Conservation (phyloP, 2,797 vertebrate genomes). For the Alectoris magna region DNA sequence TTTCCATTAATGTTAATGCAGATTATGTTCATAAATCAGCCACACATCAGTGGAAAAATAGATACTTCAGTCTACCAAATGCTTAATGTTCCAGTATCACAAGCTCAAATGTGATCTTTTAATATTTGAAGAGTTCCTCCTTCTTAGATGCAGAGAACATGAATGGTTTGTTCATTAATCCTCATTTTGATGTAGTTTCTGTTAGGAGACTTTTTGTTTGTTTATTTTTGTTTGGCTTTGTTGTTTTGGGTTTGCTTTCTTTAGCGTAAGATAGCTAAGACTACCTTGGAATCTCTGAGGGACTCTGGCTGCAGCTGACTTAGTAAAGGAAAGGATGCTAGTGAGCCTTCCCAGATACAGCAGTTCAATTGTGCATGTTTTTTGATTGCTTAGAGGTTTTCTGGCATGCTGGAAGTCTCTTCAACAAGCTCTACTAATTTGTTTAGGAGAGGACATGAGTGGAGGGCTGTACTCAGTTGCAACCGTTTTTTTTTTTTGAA, state of each 20-base stretch:
- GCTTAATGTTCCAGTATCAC: not conserved
- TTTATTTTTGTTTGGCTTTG: not conserved
- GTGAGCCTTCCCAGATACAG: not conserved
- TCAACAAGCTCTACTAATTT: not conserved
- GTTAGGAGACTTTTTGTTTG: not conserved
- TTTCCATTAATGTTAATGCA: not conserved
- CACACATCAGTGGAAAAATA: not conserved
- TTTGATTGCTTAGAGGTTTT: not conserved
- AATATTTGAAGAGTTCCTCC: not conserved
- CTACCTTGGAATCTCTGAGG: not conserved
- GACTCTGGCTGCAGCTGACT: not conserved
- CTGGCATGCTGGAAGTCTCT: not conserved
- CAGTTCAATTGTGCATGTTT: not conserved
- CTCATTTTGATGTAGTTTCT: not conserved
- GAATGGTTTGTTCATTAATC: not conserved
- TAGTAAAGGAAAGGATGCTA: not conserved
- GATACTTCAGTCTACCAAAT: not conserved
- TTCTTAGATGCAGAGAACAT: not conserved
- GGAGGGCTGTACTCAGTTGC: not conserved
- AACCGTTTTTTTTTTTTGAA: not conserved
- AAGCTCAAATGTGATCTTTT: not conserved
- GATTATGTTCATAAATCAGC: not conserved
- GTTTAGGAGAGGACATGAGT: not conserved
- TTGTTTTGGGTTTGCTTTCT: not conserved
- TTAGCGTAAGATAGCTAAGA: not conserved